These are phyloP conservation scores for Meandrusa payeni DNA, from an alignment of 2,888 invertebrate species.

Conservation along the genomic window DNA sequence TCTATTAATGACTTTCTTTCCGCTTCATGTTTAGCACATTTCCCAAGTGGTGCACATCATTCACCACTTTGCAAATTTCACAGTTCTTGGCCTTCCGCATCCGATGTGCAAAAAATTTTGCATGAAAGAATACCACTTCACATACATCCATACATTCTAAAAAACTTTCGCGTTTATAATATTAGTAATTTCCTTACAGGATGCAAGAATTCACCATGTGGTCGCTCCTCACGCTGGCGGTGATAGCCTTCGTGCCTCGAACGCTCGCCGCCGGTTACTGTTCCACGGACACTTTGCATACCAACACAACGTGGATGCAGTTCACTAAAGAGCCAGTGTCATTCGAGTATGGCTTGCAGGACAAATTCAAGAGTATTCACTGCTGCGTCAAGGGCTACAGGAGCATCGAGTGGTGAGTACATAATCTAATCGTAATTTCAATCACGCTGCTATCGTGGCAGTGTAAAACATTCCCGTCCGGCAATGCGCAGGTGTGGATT, in stretches of 20 bases:
- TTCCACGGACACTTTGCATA: constrained; percentile 78
- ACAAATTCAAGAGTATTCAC: constrained; percentile 87
- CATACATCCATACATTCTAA: too few relatives aligned
- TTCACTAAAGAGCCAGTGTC: constrained; percentile 87
- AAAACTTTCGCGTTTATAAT: too few relatives aligned
- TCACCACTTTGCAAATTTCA: too few relatives aligned
- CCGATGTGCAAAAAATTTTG: too few relatives aligned
- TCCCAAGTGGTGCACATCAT: too few relatives aligned
- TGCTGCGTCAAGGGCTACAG: constrained; percentile 89
- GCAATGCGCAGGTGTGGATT: constrained; percentile 82
- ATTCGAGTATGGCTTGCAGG: constrained; percentile 84
- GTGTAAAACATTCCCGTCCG: constrained; percentile 43
- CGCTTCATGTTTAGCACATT: too few relatives aligned
- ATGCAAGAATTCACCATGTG: constrained; percentile 51
- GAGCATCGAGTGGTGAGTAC: constrained; percentile 89
- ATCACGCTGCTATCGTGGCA: constrained; percentile 32
- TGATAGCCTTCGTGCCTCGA: constrained; percentile 40
- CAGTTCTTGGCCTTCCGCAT: too few relatives aligned
- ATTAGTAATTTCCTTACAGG: constrained; percentile 36
- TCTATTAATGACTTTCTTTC: too few relatives aligned
- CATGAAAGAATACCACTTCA: too few relatives aligned
- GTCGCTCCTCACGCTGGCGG: constrained; percentile 45
- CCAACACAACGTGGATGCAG: constrained; percentile 83
- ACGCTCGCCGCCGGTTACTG: constrained; percentile 76
- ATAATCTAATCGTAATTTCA: constrained; percentile 35